These are phyloP conservation scores for Nannospalax galili DNA, from an alignment of 2,113 vertebrate genomes.

Conservation along the genomic window DNA sequence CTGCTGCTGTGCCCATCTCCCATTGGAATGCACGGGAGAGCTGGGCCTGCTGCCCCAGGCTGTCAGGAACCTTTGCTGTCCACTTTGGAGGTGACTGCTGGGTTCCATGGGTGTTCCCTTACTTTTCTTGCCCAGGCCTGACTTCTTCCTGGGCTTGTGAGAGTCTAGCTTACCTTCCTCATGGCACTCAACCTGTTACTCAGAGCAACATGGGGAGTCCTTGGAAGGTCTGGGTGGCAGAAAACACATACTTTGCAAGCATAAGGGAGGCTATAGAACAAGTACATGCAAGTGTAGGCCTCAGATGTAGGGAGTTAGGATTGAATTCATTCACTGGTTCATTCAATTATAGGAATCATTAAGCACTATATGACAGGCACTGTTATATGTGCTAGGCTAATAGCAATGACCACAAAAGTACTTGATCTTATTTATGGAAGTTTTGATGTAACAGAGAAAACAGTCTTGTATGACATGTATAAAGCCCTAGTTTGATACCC, in stretches of 20 bases:
- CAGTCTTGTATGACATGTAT: background rate
- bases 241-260: background rate
- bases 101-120: background rate
- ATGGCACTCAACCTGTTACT: background rate
- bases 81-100: background rate
- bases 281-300: no score
- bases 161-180: background rate
- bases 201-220: background rate
- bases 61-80: background rate
- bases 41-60: background rate
- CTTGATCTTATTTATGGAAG: background rate
- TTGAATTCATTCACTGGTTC: background rate
- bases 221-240: background rate
- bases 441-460: background rate
- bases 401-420: constrained; percentile 6
- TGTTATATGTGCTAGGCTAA: background rate
- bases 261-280: background rate
- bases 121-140: background rate
- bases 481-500: background rate
- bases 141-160: background rate
- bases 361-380: background rate
- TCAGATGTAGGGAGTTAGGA: background rate
- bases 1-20: background rate
- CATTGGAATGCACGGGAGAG: background rate
- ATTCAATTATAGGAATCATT: background rate